Percentiles rank a stretch among this genome's conserved stretches.
Conservation (phyloP, 2,888 invertebrate species). For the Acanthosepion lycidas region DNA sequence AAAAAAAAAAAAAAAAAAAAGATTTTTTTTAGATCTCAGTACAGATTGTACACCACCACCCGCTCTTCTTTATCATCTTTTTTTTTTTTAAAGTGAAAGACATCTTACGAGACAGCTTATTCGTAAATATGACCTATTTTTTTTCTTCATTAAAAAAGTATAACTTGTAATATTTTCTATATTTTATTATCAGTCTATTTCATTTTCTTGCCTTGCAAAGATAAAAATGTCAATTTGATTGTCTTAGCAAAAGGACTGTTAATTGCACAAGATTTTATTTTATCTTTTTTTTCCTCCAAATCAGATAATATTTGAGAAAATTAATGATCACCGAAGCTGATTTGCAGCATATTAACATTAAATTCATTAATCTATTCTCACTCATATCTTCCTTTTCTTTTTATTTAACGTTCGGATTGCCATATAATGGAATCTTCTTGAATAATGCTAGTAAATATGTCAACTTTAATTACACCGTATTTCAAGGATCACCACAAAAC, state of each 20-base stretch:
- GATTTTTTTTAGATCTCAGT: too few relatives aligned
- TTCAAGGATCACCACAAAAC: not conserved
- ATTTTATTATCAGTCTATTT: not conserved
- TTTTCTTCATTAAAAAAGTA: too few relatives aligned
- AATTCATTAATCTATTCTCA: slow-evolving; percentile 20
- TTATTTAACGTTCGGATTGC: not conserved
- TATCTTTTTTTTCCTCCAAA: not conserved
- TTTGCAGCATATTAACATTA: not conserved
- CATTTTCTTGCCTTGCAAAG: not conserved
- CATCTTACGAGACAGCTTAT: too few relatives aligned
- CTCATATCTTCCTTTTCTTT: not conserved
- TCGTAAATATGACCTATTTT: too few relatives aligned
- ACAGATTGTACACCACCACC: too few relatives aligned
- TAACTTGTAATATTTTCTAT: too few relatives aligned
- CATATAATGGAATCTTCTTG: not conserved
- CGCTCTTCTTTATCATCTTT: too few relatives aligned
- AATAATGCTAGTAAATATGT: not conserved
- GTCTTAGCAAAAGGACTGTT: not conserved
- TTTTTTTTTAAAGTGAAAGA: too few relatives aligned
- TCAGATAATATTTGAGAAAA: not conserved
- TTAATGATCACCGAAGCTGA: not conserved
- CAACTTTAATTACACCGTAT: not conserved
- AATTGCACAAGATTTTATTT: not conserved
- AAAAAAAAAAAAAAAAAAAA: too few relatives aligned
- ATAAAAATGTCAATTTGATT: not conserved